These are phyloP conservation scores for Heterodera schachtii DNA, from an alignment of 1,140 invertebrate genomes.

Conservation along the genomic window DNA sequence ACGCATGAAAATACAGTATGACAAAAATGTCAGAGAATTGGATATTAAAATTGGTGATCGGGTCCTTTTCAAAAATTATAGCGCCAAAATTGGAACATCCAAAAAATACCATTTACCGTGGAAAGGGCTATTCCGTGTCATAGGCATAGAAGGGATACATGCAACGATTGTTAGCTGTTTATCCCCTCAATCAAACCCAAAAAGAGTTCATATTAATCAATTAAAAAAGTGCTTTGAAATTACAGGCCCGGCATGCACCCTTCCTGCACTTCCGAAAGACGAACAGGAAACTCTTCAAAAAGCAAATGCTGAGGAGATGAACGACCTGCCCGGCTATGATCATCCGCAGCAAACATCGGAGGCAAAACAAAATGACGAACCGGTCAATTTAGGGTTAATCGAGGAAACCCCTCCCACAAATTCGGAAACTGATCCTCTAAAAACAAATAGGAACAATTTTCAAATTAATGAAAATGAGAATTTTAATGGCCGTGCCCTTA, in stretches of 20 bases:
- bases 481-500: not conserved
- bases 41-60: not conserved
- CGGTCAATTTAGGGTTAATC: too few species aligned
- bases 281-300: not conserved
- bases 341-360: not conserved
- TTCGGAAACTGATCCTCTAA: not conserved
- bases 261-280: not conserved
- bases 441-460: not conserved
- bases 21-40: not conserved
- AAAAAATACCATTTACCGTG: slow-evolving; percentile 7
- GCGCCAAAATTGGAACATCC: not conserved
- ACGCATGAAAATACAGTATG: slow-evolving; percentile 13
- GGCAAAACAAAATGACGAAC: not conserved
- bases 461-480: not conserved
- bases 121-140: not conserved
- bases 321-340: not conserved
- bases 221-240: slow-evolving; percentile 5
- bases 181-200: not conserved
- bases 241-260: not conserved
- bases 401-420: too few species aligned
- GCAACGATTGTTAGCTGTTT: not conserved
- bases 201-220: slow-evolving; percentile 11
- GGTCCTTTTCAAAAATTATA: slow-evolving; percentile 11
- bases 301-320: not conserved
- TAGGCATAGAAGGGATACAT: not conserved